Evolutionary conservation across 2,888 invertebrate species (phyloP).

Genomic region (Eristalis intricaria): DNA sequence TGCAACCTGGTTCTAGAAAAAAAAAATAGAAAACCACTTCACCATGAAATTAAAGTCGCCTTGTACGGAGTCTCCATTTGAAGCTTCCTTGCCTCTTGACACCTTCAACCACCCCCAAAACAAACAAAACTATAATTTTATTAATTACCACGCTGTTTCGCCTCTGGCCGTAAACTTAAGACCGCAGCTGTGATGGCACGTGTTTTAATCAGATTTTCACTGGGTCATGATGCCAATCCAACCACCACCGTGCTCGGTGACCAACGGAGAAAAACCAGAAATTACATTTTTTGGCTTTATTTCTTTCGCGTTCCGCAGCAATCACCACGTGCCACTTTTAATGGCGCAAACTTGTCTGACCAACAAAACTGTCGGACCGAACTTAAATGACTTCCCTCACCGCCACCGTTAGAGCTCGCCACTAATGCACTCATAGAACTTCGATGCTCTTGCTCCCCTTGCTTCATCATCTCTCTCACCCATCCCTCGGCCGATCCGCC

Average conservation of each 20-base stretch:
- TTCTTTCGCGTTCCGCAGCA: background rate
- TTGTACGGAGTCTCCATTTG: too few species aligned
- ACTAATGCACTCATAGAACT: slow-evolving; percentile 22
- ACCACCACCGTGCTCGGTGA: background rate
- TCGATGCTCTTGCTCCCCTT: background rate
- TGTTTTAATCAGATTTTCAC: background rate
- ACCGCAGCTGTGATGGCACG: background rate
- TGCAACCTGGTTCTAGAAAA: too few species aligned
- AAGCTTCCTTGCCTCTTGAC: too few species aligned
- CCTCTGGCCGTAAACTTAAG: background rate
- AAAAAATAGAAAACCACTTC: too few species aligned
- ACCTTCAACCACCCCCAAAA: background rate
- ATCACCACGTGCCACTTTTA: background rate
- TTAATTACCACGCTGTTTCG: background rate
- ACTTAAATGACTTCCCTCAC: background rate
- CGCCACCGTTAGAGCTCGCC: background rate
- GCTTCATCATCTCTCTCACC: too few species aligned
- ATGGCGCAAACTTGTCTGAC: background rate
- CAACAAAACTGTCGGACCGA: background rate
- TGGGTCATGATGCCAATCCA: background rate
- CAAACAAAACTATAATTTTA: background rate
- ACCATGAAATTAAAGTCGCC: too few species aligned
- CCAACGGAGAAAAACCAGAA: background rate
- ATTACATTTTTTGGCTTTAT: too few species aligned
- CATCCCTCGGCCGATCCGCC: background rate